Conservation (phyloP, 2,888 invertebrate species). For the Protodeltote pygarga region DNA sequence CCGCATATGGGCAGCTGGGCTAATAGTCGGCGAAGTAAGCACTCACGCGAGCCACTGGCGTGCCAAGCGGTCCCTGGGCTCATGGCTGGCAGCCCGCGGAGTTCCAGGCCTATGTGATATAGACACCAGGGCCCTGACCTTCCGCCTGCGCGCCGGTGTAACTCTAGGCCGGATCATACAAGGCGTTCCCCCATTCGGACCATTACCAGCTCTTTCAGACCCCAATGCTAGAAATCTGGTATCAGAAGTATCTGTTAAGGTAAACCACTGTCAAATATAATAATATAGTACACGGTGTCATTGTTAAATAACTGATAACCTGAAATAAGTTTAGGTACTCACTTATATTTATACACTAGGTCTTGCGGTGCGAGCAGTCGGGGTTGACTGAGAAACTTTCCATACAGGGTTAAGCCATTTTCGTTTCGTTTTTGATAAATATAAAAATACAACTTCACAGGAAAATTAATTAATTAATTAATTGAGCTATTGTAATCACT, state of each 20-base stretch:
- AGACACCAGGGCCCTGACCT: constrained; percentile 97
- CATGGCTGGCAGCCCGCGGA: constrained; percentile 93
- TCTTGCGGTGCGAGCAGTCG: too few relatives aligned
- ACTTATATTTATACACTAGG: too few relatives aligned
- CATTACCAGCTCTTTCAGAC: constrained; percentile 85
- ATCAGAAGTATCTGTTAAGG: constrained; percentile 94
- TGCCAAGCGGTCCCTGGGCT: constrained; percentile 91
- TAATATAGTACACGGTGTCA: too few relatives aligned
- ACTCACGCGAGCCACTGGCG: constrained; percentile 97
- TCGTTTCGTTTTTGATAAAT: too few relatives aligned
- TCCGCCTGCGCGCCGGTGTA: constrained; percentile 95
- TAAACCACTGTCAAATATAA: constrained; percentile 57
- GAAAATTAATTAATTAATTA: too few relatives aligned
- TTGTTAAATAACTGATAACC: too few relatives aligned
- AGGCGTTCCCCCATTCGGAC: constrained; percentile 78
- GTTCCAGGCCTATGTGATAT: constrained; percentile 96
- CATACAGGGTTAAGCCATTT: too few relatives aligned
- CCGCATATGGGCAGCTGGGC: constrained; percentile 95
- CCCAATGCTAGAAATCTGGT: constrained; percentile 97
- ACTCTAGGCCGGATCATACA: constrained; percentile 91
- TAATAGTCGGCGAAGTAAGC: constrained; percentile 97
- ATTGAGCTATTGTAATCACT: too few relatives aligned
- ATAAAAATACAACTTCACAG: too few relatives aligned
- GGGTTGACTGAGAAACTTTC: too few relatives aligned
- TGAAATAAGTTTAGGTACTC: too few relatives aligned